These are phyloP conservation scores for Desoria tigrina DNA, from an alignment of 2,888 invertebrate genomes.

Conservation along the genomic window DNA sequence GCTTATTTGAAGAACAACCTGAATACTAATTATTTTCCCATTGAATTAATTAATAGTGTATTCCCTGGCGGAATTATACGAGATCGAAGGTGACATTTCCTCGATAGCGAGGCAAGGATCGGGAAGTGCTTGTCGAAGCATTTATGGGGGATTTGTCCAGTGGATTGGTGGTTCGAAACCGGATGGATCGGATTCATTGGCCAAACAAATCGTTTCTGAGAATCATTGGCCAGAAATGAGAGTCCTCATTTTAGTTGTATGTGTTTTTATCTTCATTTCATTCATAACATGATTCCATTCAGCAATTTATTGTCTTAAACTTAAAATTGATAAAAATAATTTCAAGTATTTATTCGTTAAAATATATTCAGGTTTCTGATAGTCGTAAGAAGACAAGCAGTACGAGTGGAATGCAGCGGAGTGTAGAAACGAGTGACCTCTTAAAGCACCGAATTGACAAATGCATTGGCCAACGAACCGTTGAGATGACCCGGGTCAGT, in stretches of 20 bases:
- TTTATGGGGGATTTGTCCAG: constrained; percentile 90
- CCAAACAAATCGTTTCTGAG: constrained; percentile 70
- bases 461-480: constrained; percentile 69
- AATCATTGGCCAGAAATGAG: constrained; percentile 88
- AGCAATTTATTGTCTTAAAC: neutral
- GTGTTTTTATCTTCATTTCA: constrained; percentile 38
- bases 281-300: no score
- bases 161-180: constrained; percentile 75
- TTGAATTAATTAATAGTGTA: no score
- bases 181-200: constrained; percentile 75
- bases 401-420: constrained; percentile 83
- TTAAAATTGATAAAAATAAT: neutral
- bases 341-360: neutral
- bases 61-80: constrained; percentile 73
- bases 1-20: no score
- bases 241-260: constrained; percentile 82
- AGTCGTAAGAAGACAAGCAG: constrained; percentile 80
- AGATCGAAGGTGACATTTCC: constrained; percentile 72
- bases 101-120: constrained; percentile 78
- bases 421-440: constrained; percentile 78
- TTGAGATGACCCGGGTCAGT: constrained; percentile 61
- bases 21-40: no score
- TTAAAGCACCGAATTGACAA: constrained; percentile 71
- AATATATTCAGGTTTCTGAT: constrained; percentile 64
- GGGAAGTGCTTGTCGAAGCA: constrained; percentile 94